Evolutionary conservation across 2,797 vertebrate species (phyloP).

Genomic region (Tokudaia tokunoshimensis): DNA sequence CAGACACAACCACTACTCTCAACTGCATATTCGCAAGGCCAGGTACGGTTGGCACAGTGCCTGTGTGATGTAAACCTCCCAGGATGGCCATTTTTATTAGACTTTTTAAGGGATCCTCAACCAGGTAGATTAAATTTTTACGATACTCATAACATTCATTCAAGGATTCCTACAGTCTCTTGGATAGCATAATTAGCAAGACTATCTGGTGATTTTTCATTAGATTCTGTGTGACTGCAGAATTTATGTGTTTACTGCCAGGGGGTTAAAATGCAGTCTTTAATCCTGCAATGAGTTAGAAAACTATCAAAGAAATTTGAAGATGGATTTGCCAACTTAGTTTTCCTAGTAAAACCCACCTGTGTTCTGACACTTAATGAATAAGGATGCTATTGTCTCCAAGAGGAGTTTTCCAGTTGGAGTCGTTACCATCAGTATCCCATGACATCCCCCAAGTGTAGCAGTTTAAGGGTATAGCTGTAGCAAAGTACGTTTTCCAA

Average conservation of each 20-base stretch:
- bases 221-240: background rate
- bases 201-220: background rate
- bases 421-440: background rate
- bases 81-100: background rate
- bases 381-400: background rate
- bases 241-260: conserved; percentile 15
- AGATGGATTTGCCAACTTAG: background rate
- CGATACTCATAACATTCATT: background rate
- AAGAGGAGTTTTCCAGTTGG: conserved; percentile 12
- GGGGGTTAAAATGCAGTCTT: background rate
- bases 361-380: background rate
- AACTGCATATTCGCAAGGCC: conserved; percentile 90
- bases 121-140: background rate
- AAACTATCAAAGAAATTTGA: conserved; percentile 31
- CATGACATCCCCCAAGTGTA: background rate
- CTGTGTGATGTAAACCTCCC: background rate
- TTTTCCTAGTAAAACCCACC: conserved; percentile 5
- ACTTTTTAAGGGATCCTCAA: background rate
- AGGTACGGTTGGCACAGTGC: conserved; percentile 87
- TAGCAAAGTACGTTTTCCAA: background rate
- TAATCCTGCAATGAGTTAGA: background rate
- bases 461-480: background rate
- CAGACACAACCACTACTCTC: conserved; percentile 88
- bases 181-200: conserved; percentile 11
- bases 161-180: background rate